These are phyloP conservation scores for Xestobium rufovillosum DNA, from an alignment of 2,888 invertebrate species.

Conservation along the genomic window DNA sequence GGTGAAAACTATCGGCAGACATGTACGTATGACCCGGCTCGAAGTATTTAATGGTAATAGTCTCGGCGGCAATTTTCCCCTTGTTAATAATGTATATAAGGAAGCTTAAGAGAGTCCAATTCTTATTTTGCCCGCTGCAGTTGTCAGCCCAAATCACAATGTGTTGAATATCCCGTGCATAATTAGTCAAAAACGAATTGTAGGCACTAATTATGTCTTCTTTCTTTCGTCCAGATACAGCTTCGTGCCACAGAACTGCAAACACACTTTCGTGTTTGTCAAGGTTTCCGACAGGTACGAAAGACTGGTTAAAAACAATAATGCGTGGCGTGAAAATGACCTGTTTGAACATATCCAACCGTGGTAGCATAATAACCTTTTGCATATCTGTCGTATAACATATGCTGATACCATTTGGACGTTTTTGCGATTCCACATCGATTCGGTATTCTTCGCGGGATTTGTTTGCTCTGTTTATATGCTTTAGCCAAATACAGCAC, in stretches of 20 bases:
- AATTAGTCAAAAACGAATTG: not conserved
- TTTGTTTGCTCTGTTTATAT: no score
- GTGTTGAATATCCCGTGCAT: not conserved
- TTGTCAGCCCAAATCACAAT: slow-evolving; percentile 3
- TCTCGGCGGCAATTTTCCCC: not conserved
- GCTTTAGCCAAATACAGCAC: no score
- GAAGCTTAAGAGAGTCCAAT: slow-evolving; percentile 4
- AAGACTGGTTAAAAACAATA: slow-evolving; percentile 1
- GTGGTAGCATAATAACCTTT: no score
- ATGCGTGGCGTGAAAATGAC: no score
- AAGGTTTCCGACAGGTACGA: not conserved
- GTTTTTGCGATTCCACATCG: not conserved
- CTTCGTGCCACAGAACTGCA: not conserved
- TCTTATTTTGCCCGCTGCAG: slow-evolving; percentile 3
- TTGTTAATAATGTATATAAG: slow-evolving; percentile 4
- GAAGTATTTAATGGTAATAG: not conserved
- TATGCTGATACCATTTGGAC: no score
- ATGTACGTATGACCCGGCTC: slow-evolving; percentile 31
- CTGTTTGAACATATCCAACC: no score
- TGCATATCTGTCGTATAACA: no score
- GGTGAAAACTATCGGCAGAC: slow-evolving; percentile 37
- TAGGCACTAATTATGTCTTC: not conserved
- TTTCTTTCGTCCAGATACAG: not conserved
- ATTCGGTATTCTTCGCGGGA: not conserved
- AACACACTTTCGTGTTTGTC: not conserved